Evolutionary conservation across 2,888 invertebrate genomes (phyloP), one percentile per base, ranked within the genome.

Genomic region (Sphaerophoria taeniata): DNA sequence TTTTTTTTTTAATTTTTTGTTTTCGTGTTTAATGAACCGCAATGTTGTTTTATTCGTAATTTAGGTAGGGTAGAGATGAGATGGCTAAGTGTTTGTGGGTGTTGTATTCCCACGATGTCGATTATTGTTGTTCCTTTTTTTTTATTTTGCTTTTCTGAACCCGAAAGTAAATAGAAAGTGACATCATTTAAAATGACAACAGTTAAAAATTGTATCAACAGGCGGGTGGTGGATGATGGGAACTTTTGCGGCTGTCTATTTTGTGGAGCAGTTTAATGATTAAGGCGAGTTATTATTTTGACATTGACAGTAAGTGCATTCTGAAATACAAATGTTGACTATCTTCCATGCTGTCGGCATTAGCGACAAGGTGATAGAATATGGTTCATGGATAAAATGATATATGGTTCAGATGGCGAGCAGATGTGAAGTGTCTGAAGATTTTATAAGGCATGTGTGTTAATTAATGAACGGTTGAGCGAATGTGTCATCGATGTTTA

Each of bases 301-400:
- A 24, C 24, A 24, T 63, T 60, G 60, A 69, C 61, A 49, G 7
- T 71, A 51, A 63, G 61, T 72, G 61, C 55, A 61, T 31, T 69
- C 9, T 11, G 34, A 45, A 55, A 11, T 12, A 39, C 6, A 11
- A 39, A 31, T 55, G 47, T 43, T 55, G 36, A 71, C 39, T 63
- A 36, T 79, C 63, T 65, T 65, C 24, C 55, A 80, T 47, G 56
- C 14, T 63, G 72, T 81, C 63, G 78, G 56, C 63, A 85, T 81
- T 81, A 85, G 69, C 76, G 85, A 73, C 76, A 77, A 70, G 69
- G 69, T 73, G 81, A 77, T 70, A 73, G 76, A 71, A 3, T 45
- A 56, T 11, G 7, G 14, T 6, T 34, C 11, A 58, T 16, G 39
- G 6, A n/a, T 6, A 33, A 7, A 34, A 14, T 45, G 33, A 12